Evolutionary conservation across 1,140 invertebrate genomes (phyloP), one percentile per base, ranked within the genome.

Genomic region (Monomorium pharaonis): DNA sequence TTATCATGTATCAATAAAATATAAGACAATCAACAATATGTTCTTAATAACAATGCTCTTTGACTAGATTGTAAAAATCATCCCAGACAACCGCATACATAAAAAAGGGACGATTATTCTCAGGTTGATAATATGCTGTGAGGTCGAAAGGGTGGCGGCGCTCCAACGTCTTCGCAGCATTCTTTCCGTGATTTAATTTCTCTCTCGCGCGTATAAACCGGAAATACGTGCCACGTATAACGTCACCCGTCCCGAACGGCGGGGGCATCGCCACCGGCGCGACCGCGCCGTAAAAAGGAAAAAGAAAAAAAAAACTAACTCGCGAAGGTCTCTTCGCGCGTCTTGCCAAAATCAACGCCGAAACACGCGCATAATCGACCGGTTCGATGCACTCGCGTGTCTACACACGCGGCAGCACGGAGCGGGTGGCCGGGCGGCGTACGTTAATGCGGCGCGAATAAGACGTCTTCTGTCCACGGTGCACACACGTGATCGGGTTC

Each of bases 401-500:
- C 76, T 58, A 88, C 76, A 88, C 76, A 42, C 74, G 54, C 76
- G 47, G 62, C 67, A 49, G 83, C 54, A 74, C 74, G 54, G 6
- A 80, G 51, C 75, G 51, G 14, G 44, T 51, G 44, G 30, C 44
- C 30, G 33, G 33, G 49, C 62, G 27, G 16, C n/a, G 7, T 27
- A 49, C 12, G 63, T 54, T 44, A 51, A n/a, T 42, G 37, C 78
- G 78, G 51, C 24, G 65, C 78, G 78, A 72, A 83, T 83, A 83
- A 83, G 78, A 83, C 51, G 54, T 83, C 70, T 47, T 83, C 78
- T 83, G 78, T 74, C 67, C 78, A 83, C 51, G 67, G 47, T 78
- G 81, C 78, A 63, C 76, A 84, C 84, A 88, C 70, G 56, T 85
- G 90, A 89, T 88, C 88, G 80, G 83, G 85, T 83, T 86, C 91